Evolutionary conservation across 2,113 vertebrate species (phyloP).

Genomic region (Platycercus adscitus): DNA sequence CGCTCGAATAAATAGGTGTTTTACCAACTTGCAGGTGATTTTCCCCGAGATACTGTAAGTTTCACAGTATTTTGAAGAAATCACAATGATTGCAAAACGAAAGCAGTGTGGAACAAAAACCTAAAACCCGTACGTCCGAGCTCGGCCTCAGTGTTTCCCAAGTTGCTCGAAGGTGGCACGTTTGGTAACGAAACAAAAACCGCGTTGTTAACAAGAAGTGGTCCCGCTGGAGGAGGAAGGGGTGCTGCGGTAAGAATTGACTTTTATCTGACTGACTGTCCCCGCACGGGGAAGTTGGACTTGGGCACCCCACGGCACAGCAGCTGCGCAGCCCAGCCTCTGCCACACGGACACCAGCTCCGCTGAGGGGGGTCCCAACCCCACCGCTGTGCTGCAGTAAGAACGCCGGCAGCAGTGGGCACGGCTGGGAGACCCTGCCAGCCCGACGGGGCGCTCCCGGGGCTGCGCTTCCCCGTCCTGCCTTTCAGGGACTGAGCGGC

Average conservation of each 20-base stretch:
- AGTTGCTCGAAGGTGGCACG: fast-evolving
- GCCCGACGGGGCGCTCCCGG: fast-evolving
- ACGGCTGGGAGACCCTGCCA: background rate
- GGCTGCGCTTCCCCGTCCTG: fast-evolving
- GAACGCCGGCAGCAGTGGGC: background rate
- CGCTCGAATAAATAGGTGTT: background rate
- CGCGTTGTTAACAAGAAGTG: background rate
- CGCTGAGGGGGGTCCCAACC: fast-evolving
- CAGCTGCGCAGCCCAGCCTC: background rate
- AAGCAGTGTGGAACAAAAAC: background rate
- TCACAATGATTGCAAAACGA: fast-evolving
- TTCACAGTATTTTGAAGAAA: background rate
- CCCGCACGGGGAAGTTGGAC: fast-evolving
- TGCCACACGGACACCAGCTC: fast-evolving
- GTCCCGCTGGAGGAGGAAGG: background rate
- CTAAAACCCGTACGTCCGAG: fast-evolving
- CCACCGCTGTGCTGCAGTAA: fast-evolving
- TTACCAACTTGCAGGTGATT: background rate
- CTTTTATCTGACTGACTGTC: fast-evolving
- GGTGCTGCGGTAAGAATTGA: fast-evolving
- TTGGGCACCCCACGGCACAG: no score
- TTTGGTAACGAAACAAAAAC: background rate
- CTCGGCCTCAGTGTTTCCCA: background rate
- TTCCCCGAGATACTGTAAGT: background rate
- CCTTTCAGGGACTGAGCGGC: no score